phyloP scores from a whole-genome alignment of 2,797 vertebrate genomes.

The Megaceryle alcyon region DNA sequence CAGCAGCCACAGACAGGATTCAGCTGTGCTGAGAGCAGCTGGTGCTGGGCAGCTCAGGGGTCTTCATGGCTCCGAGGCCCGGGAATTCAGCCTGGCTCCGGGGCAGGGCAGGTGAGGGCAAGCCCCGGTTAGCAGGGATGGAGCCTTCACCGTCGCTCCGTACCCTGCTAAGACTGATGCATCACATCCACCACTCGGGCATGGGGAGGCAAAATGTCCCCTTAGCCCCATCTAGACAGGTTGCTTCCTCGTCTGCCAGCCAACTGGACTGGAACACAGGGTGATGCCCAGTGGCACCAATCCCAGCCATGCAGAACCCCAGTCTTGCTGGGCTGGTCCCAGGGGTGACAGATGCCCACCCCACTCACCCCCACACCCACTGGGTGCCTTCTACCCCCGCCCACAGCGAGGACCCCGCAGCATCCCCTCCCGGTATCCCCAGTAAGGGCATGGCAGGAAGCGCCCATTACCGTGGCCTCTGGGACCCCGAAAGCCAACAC shows the following conservation, averaged over 20 bases:
- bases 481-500: background rate
- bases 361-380: background rate
- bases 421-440: background rate
- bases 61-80: fast-evolving
- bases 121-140: background rate
- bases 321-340: background rate
- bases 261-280: background rate
- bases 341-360: background rate
- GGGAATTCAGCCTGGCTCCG: background rate
- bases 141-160: background rate
- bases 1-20: background rate
- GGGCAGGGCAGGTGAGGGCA: background rate
- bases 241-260: background rate
- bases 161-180: fast-evolving
- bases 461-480: background rate
- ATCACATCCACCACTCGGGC: background rate
- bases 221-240: background rate
- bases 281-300: background rate
- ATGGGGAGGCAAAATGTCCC: background rate
- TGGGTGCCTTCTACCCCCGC: background rate
- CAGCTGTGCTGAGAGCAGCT: background rate
- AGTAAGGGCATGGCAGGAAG: background rate
- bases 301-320: background rate
- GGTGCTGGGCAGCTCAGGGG: background rate
- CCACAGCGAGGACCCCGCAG: background rate